Percentiles rank a stretch among this genome's conserved stretches.
These are phyloP conservation scores for Acropternis orthonyx DNA, from an alignment of 2,797 vertebrate genomes.

Conservation along the genomic window DNA sequence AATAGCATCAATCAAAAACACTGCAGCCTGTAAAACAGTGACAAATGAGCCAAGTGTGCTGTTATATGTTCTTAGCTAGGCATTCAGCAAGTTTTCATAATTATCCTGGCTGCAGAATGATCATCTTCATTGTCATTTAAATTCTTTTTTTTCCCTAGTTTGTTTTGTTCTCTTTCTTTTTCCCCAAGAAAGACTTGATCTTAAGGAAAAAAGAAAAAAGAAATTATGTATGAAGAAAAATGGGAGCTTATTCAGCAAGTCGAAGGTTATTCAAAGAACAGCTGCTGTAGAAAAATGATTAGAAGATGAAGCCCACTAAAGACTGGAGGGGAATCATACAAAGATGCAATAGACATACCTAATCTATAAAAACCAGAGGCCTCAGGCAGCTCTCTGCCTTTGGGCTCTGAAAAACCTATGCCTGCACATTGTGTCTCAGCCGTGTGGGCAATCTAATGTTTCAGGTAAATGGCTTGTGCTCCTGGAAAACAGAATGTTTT, in stretches of 20 bases:
- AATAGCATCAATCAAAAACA: constrained; percentile 31
- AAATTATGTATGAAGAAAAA: constrained; percentile 40
- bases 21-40: neutral
- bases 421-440: neutral
- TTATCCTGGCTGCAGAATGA: constrained; percentile 22
- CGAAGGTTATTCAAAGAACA: constrained; percentile 58
- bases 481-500: neutral
- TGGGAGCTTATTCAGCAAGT: constrained; percentile 35
- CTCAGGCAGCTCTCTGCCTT: neutral
- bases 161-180: constrained; percentile 27
- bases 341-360: constrained; percentile 33
- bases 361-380: neutral
- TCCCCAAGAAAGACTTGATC: neutral
- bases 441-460: neutral
- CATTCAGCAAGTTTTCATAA: constrained; percentile 20
- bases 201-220: neutral
- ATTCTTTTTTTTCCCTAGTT: neutral
- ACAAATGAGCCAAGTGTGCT: constrained; percentile 7
- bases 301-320: constrained; percentile 62
- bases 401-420: neutral
- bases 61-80: neutral
- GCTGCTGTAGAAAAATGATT: constrained; percentile 58
- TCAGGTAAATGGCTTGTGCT: neutral
- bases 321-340: constrained; percentile 59
- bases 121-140: constrained; percentile 32